A percentile compares a stretch with the other conserved stretches of the same genome.
Evolutionary conservation across 2,888 invertebrate species (phyloP).

Genomic region (Diploptera punctata): DNA sequence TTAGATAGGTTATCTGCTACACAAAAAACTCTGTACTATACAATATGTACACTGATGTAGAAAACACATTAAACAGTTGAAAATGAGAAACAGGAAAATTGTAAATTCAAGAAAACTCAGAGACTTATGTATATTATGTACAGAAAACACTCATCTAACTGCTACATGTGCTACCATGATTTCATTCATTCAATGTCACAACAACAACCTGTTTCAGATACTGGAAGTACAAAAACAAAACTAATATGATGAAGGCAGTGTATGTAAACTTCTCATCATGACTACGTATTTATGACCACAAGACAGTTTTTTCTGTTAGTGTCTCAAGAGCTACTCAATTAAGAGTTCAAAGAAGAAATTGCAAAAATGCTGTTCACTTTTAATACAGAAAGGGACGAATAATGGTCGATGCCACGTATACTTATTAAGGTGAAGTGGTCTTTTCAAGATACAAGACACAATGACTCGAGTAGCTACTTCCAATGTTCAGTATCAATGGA

Average conservation of each 20-base stretch:
- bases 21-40: background rate
- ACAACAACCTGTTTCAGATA: no score
- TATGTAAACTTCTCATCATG: no score
- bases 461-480: conserved; percentile 71
- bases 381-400: background rate
- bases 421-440: conserved; percentile 6
- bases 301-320: no score
- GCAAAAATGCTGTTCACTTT: background rate
- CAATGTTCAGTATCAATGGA: conserved; percentile 59
- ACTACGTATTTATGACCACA: no score
- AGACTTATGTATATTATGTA: no score
- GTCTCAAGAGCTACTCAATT: no score
- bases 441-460: conserved; percentile 68
- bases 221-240: no score
- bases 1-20: no score
- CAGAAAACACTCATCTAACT: no score
- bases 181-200: no score
- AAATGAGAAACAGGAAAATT: background rate
- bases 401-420: background rate
- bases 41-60: background rate
- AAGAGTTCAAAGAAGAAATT: background rate
- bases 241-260: no score
- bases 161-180: no score
- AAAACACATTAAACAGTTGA: background rate
- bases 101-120: background rate